A percentile compares a stretch with the other conserved stretches of the same genome.
These are phyloP conservation scores for Piscicola geometra DNA, from an alignment of 2,888 invertebrate genomes.

Conservation along the genomic window DNA sequence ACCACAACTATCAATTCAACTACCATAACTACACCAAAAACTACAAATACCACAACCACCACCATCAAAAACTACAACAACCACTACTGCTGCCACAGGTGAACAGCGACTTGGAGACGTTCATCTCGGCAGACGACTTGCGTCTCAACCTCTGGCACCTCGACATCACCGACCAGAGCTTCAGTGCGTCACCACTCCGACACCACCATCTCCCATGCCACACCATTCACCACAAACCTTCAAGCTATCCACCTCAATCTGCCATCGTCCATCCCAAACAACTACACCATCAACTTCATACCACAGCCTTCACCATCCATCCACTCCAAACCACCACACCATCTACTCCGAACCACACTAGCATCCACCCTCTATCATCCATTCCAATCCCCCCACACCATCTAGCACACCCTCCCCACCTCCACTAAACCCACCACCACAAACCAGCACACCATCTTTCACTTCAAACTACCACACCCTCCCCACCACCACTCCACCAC, in stretches of 20 bases:
- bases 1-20: too few species aligned
- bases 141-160: conserved; percentile 98
- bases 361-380: neutral
- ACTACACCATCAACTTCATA: neutral
- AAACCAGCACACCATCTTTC: neutral
- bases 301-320: neutral
- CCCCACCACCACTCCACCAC: neutral
- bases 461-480: neutral
- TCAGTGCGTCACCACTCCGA: too few species aligned
- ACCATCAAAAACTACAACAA: too few species aligned
- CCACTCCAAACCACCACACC: neutral
- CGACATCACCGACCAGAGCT: conserved; percentile 98
- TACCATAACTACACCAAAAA: too few species aligned
- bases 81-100: conserved; percentile 53
- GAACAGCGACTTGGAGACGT: conserved; percentile 98
- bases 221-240: neutral
- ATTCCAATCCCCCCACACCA: too few species aligned
- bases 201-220: too few species aligned
- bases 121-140: conserved; percentile 96
- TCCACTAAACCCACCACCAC: neutral
- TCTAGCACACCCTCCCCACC: too few species aligned
- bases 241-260: neutral
- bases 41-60: too few species aligned
- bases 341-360: neutral
- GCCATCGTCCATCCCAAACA: neutral